Percentiles rank a stretch among this genome's conserved stretches.
These are phyloP conservation scores for Chelon labrosus DNA, from an alignment of 2,797 vertebrate species.

Conservation along the genomic window DNA sequence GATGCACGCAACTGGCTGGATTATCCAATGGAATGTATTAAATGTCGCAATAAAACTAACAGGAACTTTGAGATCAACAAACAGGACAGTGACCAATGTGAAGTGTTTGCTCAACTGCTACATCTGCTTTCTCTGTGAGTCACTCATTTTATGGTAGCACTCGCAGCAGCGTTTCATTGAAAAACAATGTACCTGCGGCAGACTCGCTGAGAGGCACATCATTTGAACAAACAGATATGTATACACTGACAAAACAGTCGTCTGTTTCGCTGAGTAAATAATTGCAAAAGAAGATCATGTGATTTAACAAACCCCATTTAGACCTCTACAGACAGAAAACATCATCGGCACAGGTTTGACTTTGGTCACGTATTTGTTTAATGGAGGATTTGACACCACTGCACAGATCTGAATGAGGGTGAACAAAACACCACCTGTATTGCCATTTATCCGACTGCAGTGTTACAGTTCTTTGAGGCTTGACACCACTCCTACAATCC, in stretches of 20 bases:
- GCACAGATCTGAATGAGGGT: background rate
- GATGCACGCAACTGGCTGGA: background rate
- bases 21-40: slow-evolving; percentile 31
- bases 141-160: slow-evolving; percentile 17
- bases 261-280: background rate
- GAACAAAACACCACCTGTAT: background rate
- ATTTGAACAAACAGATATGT: background rate
- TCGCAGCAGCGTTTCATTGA: slow-evolving; percentile 2
- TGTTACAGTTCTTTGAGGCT: slow-evolving; percentile 7
- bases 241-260: background rate
- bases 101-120: slow-evolving; percentile 2
- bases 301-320: background rate
- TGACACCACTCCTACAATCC: background rate
- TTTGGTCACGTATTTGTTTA: background rate
- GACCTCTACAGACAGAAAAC: background rate
- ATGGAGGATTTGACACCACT: background rate
- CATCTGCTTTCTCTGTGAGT: slow-evolving; percentile 48
- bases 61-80: slow-evolving; percentile 71
- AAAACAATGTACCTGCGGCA: background rate
- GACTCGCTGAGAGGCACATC: background rate
- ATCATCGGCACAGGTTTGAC: background rate
- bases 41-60: slow-evolving; percentile 68
- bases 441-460: background rate
- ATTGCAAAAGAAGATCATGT: background rate
- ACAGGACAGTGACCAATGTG: slow-evolving; percentile 54